A percentile compares a stretch with the other conserved stretches of the same genome.
These are phyloP conservation scores for Meandrusa payeni DNA, from an alignment of 2,888 invertebrate species.

Conservation along the genomic window DNA sequence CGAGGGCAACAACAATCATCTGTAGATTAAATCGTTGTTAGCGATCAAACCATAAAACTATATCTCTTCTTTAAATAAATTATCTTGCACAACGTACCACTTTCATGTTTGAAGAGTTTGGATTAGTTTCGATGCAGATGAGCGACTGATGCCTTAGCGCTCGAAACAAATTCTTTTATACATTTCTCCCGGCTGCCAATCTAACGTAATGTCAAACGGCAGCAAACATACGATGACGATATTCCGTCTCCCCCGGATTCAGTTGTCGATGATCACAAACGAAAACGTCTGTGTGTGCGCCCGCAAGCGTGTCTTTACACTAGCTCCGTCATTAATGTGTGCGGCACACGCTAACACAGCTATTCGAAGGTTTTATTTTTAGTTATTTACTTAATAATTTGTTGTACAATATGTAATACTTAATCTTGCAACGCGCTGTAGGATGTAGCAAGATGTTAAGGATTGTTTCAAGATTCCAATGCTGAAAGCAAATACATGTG, in stretches of 20 bases:
- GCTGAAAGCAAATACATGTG: too few species aligned
- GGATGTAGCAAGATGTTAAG: too few species aligned
- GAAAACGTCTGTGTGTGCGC: slow-evolving; percentile 31
- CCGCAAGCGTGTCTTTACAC: slow-evolving; percentile 22
- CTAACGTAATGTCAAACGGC: slow-evolving; percentile 65
- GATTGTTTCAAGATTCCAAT: too few species aligned
- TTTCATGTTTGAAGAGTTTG: slow-evolving; percentile 63
- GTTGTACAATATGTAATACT: too few species aligned
- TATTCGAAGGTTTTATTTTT: slow-evolving; percentile 49
- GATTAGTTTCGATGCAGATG: slow-evolving; percentile 52
- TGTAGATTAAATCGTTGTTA: slow-evolving; percentile 27
- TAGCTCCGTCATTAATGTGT: slow-evolving; percentile 36
- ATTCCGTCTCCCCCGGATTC: slow-evolving; percentile 55
- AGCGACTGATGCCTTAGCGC: slow-evolving; percentile 60
- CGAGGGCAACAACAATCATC: slow-evolving; percentile 51
- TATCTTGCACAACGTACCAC: slow-evolving; percentile 57
- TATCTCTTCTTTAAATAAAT: neutral
- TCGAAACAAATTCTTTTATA: slow-evolving; percentile 67
- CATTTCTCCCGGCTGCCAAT: slow-evolving; percentile 55
- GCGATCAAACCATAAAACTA: neutral
- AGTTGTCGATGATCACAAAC: slow-evolving; percentile 52
- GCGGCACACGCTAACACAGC: slow-evolving; percentile 35
- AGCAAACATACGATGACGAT: slow-evolving; percentile 59
- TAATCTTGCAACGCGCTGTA: too few species aligned
- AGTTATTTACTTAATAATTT: too few species aligned